phyloP scores from a whole-genome alignment of 2,888 invertebrate species.

The Anarsia innoxiella region DNA sequence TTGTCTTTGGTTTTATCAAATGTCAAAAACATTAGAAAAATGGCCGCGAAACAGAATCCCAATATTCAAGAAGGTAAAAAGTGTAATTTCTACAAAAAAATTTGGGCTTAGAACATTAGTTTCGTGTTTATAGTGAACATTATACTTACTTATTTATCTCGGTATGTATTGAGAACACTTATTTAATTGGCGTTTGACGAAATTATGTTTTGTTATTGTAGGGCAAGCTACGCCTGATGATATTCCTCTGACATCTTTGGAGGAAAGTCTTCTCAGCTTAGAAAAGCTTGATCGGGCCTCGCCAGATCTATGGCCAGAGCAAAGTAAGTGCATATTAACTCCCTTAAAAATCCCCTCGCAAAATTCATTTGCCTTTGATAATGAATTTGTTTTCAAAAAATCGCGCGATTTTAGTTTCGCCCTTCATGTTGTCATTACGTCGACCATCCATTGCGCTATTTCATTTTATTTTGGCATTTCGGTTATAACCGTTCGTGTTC shows the following conservation, averaged over 20 bases:
- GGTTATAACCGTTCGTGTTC: slow-evolving; percentile 54
- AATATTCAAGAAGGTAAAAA: slow-evolving; percentile 76
- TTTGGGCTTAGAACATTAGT: too few relatives aligned
- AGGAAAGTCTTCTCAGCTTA: slow-evolving; percentile 87
- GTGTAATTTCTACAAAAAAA: neutral
- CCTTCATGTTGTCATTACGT: slow-evolving; percentile 58
- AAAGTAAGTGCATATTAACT: slow-evolving; percentile 79
- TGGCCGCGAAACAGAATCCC: slow-evolving; percentile 81
- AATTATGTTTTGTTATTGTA: slow-evolving; percentile 27
- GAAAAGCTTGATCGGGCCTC: slow-evolving; percentile 96
- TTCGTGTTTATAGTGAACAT: neutral
- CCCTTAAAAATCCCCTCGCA: too few relatives aligned
- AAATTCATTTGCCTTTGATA: neutral
- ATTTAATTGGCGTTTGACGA: too few relatives aligned
- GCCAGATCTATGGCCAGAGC: slow-evolving; percentile 97
- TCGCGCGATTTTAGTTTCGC: slow-evolving; percentile 50
- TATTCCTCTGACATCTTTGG: slow-evolving; percentile 72
- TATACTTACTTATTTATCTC: neutral
- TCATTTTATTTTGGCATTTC: slow-evolving; percentile 39
- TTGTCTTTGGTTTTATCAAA: slow-evolving; percentile 9
- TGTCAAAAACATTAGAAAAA: slow-evolving; percentile 65
- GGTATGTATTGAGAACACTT: neutral
- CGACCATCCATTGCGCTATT: slow-evolving; percentile 26
- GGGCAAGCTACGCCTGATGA: slow-evolving; percentile 59
- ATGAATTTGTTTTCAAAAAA: slow-evolving; percentile 33